Evolutionary conservation across 2,888 invertebrate genomes (phyloP).

Genomic region (Desoria tigrina): DNA sequence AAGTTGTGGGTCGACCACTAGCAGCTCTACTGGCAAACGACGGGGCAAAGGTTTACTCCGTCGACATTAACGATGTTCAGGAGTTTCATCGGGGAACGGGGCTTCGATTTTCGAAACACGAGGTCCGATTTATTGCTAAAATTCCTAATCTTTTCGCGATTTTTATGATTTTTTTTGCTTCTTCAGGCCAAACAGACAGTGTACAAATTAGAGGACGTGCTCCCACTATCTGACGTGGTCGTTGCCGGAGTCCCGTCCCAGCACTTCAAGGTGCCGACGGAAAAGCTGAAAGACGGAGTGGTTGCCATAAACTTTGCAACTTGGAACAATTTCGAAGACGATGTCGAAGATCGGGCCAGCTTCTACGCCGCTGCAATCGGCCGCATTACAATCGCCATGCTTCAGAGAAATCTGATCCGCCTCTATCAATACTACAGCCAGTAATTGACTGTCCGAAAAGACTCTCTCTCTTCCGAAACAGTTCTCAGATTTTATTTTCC

Average conservation of each 20-base stretch:
- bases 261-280: slow-evolving; percentile 34
- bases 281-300: slow-evolving; percentile 41
- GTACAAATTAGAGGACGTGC: slow-evolving; percentile 34
- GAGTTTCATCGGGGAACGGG: slow-evolving; percentile 40
- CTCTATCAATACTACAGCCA: slow-evolving; percentile 18
- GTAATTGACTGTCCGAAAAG: neutral
- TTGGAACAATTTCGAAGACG: slow-evolving; percentile 37
- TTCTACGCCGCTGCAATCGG: slow-evolving; percentile 39
- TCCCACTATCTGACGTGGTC: slow-evolving; percentile 44
- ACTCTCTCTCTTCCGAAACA: neutral
- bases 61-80: slow-evolving; percentile 40
- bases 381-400: slow-evolving; percentile 44
- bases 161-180: neutral
- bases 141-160: neutral
- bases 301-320: slow-evolving; percentile 44
- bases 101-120: slow-evolving; percentile 34
- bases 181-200: slow-evolving; percentile 30
- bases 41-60: slow-evolving; percentile 45
- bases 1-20: slow-evolving; percentile 45
- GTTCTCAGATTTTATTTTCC: neutral
- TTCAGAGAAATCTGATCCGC: slow-evolving; percentile 28
- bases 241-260: slow-evolving; percentile 41
- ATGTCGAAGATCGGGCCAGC: slow-evolving; percentile 33
- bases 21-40: slow-evolving; percentile 46
- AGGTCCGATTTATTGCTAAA: slow-evolving; percentile 14